Percentiles rank a stretch among this genome's conserved stretches.
Conservation (phyloP, 2,113 vertebrate genomes). For the Pandion haliaetus region DNA sequence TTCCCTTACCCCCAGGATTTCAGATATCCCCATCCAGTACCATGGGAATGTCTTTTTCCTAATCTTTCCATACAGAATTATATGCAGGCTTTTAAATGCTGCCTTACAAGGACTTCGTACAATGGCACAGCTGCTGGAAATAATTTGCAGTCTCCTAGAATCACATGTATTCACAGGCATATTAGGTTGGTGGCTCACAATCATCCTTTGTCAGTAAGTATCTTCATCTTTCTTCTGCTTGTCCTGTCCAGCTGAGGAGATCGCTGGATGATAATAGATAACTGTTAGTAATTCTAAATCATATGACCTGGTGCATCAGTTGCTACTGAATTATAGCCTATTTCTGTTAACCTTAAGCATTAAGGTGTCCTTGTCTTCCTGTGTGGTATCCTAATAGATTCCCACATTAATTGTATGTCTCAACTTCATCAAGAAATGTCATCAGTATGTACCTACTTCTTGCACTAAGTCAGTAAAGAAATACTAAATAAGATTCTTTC, state of each 20-base stretch:
- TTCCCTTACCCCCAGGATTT: neutral
- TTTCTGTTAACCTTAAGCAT: neutral
- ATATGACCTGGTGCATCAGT: neutral
- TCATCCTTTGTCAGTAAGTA: neutral
- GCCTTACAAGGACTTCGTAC: neutral
- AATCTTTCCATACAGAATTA: neutral
- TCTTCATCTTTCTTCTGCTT: neutral
- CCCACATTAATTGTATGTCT: neutral
- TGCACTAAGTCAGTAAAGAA: neutral
- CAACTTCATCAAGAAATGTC: neutral
- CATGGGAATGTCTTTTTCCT: neutral
- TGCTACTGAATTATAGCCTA: neutral
- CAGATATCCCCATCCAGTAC: neutral
- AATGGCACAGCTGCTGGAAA: neutral
- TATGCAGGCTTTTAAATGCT: neutral
- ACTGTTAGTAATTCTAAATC: neutral
- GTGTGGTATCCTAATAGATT: neutral
- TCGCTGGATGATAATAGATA: neutral
- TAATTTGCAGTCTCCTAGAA: neutral
- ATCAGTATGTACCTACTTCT: neutral
- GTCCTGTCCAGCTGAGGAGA: neutral
- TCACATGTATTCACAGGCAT: neutral
- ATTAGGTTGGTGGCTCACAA: neutral
- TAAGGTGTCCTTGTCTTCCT: neutral
- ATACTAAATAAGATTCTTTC: neutral